Conservation (phyloP, 2,113 vertebrate species). For the Gracilinanus agilis region DNA sequence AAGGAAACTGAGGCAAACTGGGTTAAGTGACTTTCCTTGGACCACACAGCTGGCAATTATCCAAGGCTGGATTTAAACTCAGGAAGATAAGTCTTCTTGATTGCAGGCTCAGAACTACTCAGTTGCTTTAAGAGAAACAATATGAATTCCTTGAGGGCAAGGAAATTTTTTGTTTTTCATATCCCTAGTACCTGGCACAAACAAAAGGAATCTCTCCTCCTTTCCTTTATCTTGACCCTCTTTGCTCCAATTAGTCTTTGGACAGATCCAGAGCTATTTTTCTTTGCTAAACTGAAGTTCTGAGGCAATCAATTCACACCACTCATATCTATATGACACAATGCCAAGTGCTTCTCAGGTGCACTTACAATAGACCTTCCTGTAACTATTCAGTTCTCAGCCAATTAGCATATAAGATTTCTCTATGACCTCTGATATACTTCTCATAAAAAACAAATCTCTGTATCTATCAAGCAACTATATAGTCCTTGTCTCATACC, state of each 20-base stretch:
- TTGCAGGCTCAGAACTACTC: too few relatives aligned
- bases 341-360: background rate
- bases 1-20: too few relatives aligned
- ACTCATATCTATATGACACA: background rate
- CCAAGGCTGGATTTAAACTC: too few relatives aligned
- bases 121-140: too few relatives aligned
- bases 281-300: background rate
- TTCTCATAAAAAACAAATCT: background rate
- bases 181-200: background rate
- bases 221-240: background rate
- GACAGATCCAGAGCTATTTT: background rate
- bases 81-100: too few relatives aligned
- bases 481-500: background rate
- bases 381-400: too few relatives aligned
- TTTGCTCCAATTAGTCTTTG: background rate
- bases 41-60: too few relatives aligned
- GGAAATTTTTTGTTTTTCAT: background rate
- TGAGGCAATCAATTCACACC: background rate
- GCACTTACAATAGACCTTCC: background rate
- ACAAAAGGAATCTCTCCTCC: background rate
- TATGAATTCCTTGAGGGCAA: background rate
- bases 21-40: too few relatives aligned
- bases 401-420: background rate
- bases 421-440: background rate
- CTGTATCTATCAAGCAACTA: background rate